Conservation (phyloP, 2,113 vertebrate species). For the Anhinga anhinga region DNA sequence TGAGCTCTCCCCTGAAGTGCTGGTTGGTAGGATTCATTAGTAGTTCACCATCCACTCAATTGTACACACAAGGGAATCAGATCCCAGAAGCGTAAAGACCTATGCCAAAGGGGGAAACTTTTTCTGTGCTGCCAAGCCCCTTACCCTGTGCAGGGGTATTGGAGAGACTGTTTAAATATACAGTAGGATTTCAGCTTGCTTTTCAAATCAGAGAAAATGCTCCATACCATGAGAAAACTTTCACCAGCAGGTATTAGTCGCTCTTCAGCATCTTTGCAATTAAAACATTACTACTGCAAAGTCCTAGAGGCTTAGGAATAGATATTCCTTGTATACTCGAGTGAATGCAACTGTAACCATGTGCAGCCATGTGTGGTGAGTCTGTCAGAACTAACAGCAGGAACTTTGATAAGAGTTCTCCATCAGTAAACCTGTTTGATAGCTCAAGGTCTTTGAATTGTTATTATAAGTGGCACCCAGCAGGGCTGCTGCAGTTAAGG, state of each 20-base stretch:
- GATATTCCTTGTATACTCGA: conserved; percentile 39
- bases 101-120: background rate
- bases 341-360: conserved; percentile 59
- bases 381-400: conserved; percentile 77
- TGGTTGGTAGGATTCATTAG: background rate
- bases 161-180: background rate
- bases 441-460: conserved; percentile 68
- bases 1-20: background rate
- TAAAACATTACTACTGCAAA: conserved; percentile 63
- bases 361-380: conserved; percentile 66
- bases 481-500: conserved; percentile 42
- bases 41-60: background rate
- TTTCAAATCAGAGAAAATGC: background rate
- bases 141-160: background rate
- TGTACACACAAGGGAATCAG: background rate
- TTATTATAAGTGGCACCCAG: conserved; percentile 56
- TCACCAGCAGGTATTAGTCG: background rate
- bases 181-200: background rate
- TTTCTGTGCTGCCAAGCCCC: background rate
- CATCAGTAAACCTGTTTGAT: conserved; percentile 66
- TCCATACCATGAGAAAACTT: background rate
- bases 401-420: conserved; percentile 66
- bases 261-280: conserved; percentile 55
- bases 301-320: conserved; percentile 42
- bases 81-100: background rate